These are phyloP conservation scores for Bostrychus sinensis DNA, from an alignment of 2,113 vertebrate genomes.

Conservation along the genomic window DNA sequence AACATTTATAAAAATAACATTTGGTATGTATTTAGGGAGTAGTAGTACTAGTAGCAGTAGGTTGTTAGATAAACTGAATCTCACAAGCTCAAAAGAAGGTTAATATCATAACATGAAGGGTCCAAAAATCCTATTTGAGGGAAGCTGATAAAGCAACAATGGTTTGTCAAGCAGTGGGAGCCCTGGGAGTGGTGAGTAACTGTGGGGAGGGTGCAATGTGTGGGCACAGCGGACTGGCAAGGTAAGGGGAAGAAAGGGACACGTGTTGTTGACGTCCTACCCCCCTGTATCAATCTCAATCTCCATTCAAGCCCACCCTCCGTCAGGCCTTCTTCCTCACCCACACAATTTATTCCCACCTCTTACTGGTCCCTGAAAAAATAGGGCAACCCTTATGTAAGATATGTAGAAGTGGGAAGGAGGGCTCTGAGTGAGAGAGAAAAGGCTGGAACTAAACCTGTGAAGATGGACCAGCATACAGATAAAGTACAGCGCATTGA, in stretches of 20 bases:
- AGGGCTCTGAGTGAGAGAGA: conserved; percentile 26
- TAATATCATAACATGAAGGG: conserved; percentile 5
- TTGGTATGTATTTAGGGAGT: too few relatives aligned
- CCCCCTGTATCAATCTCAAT: conserved; percentile 43
- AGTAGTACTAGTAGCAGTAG: too few relatives aligned
- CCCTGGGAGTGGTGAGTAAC: conserved; percentile 17
- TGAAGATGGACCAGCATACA: too few relatives aligned
- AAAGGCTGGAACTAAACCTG: conserved; percentile 44
- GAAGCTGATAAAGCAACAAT: conserved; percentile 1
- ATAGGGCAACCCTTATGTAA: conserved; percentile 78
- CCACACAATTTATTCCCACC: conserved; percentile 65
- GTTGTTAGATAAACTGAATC: neutral
- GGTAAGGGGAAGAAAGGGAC: conserved; percentile 50
- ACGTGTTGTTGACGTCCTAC: conserved; percentile 62
- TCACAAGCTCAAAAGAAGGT: neutral
- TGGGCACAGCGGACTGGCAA: conserved; percentile 47
- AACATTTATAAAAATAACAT: too few relatives aligned
- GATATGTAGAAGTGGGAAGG: conserved; percentile 54
- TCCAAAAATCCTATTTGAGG: conserved; percentile 5
- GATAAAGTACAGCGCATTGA: too few relatives aligned
- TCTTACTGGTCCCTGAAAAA: conserved; percentile 70
- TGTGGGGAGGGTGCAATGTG: conserved; percentile 21
- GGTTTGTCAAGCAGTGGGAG: neutral
- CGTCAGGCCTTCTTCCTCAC: conserved; percentile 64
- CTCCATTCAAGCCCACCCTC: conserved; percentile 47